phyloP scores from a whole-genome alignment of 2,113 vertebrate species.

The Pygoscelis antarcticus region DNA sequence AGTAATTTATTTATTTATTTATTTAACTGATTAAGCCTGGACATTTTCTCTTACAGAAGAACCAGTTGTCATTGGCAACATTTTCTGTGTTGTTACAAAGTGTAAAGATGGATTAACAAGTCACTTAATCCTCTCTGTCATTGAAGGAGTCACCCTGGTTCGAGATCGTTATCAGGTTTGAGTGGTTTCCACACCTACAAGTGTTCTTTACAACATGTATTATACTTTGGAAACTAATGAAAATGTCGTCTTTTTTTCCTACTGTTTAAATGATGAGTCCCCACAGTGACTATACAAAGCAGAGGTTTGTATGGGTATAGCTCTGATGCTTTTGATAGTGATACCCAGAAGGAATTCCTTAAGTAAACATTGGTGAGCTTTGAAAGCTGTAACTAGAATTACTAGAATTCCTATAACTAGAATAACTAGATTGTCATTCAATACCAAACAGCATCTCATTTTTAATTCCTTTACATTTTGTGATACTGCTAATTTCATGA shows the following conservation, averaged over 20 bases:
- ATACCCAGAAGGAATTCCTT: not conserved
- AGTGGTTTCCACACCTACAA: not conserved
- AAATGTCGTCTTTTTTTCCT: not conserved
- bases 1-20: not conserved
- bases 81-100: conserved; percentile 29
- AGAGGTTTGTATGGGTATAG: not conserved
- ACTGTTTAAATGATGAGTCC: not conserved
- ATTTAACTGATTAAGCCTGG: not conserved
- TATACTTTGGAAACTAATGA: not conserved
- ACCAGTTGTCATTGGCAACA: not conserved
- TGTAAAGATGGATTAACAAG: not conserved
- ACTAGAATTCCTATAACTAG: not conserved
- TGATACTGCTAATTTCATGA: not conserved
- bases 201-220: not conserved
- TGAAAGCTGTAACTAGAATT: not conserved
- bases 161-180: conserved; percentile 66
- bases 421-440: not conserved
- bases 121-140: not conserved
- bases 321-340: not conserved
- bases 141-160: conserved; percentile 28
- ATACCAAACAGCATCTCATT: not conserved
- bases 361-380: not conserved
- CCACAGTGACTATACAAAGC: not conserved
- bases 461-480: not conserved
- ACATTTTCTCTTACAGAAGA: conserved; percentile 52